Percentiles rank a stretch among this genome's conserved stretches.
Conservation (phyloP, 2,888 invertebrate species). For the Tiliacea aurago region DNA sequence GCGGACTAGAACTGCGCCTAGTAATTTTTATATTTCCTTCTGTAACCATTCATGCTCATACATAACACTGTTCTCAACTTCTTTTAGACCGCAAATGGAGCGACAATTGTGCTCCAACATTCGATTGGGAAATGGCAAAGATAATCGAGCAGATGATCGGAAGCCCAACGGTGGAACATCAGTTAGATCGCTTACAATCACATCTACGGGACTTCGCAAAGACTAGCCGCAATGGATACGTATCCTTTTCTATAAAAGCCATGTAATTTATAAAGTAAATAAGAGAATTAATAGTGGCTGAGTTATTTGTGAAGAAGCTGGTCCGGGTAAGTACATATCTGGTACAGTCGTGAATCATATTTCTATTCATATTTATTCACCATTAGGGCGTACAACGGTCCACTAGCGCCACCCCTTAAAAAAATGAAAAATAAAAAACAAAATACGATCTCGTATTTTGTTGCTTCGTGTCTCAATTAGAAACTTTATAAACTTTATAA, state of each 20-base stretch:
- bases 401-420: too few species aligned
- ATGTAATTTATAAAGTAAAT: neutral
- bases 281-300: too few species aligned
- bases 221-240: constrained; percentile 75
- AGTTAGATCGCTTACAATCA: constrained; percentile 72
- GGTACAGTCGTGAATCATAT: too few species aligned
- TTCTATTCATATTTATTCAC: too few species aligned
- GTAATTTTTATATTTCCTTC: neutral
- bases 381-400: too few species aligned
- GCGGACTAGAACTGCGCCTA: neutral
- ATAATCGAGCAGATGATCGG: constrained; percentile 75
- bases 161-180: constrained; percentile 72
- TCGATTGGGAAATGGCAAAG: constrained; percentile 75
- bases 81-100: constrained; percentile 73
- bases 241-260: constrained; percentile 80
- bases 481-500: too few species aligned
- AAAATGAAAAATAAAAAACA: too few species aligned
- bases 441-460: too few species aligned
- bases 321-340: neutral
- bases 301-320: neutral
- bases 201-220: constrained; percentile 75
- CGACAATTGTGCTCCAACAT: constrained; percentile 70
- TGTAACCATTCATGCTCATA: neutral
- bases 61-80: neutral
- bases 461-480: too few species aligned